These are phyloP conservation scores for Heliornis fulica DNA, from an alignment of 2,113 vertebrate genomes.

Conservation along the genomic window DNA sequence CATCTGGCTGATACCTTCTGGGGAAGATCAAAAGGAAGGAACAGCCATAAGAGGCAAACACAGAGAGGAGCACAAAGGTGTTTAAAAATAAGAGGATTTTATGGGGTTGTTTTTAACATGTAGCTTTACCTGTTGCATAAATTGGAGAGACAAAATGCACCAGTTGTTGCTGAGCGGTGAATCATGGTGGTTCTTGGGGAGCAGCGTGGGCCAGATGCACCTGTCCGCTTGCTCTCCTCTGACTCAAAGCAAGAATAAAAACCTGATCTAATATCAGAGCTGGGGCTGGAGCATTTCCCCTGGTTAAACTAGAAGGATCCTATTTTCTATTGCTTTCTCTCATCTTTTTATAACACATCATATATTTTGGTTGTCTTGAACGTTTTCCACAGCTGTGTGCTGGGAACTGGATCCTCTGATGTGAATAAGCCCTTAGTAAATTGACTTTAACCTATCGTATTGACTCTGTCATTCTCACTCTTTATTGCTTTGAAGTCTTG, in stretches of 20 bases:
- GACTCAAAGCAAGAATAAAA: neutral
- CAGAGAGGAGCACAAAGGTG: neutral
- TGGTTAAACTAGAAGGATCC: neutral
- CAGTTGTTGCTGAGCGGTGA: fast-evolving
- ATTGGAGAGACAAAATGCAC: neutral
- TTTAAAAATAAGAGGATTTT: neutral
- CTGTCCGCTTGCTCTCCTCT: neutral
- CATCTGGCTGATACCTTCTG: neutral
- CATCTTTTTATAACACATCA: neutral
- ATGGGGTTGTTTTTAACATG: neutral
- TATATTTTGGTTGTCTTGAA: neutral
- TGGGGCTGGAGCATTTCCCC: neutral
- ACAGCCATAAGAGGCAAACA: neutral
- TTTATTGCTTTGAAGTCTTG: neutral
- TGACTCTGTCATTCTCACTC: neutral
- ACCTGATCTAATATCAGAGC: neutral
- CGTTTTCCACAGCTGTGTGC: neutral
- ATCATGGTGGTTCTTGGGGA: neutral
- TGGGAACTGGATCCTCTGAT: neutral
- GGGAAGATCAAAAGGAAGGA: neutral
- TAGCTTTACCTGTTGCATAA: neutral
- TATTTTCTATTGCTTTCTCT: neutral
- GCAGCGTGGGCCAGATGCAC: neutral
- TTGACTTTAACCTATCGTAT: neutral
- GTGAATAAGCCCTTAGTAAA: neutral